Base-by-base conservation (phyloP, 2,888 invertebrate species). In the Eupithecia pulchellata region DNA sequence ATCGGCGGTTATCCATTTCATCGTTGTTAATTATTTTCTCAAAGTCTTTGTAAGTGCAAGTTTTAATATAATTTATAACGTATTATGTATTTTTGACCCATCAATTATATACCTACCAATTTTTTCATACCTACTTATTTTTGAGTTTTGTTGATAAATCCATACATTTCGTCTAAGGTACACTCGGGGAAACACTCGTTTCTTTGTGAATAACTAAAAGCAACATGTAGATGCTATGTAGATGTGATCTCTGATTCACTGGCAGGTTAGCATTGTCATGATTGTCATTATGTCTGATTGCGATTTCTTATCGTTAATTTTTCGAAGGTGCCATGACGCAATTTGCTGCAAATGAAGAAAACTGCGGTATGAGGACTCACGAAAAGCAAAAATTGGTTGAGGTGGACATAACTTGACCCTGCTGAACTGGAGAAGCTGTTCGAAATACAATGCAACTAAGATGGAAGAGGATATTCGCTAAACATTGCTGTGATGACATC, bases 261-360 rank as follows among this genome's bases (percentile, higher is more conserved):
- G 4, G 32, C 6, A 32, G 32, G 32, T 5, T 32, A 32, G 4
- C 32, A 6, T 5, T 32, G 32, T 32, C 32, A 32, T 32, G 4
- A 1, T 5, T 17, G 36, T 36, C 14, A 36, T 2, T n/a, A 13
- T 2, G 4, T 14, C 14, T 6, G 4, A 42, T 8, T n/a, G n/a
- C 47, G 20, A 52, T 52, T 52, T 25, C 13, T 13, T 25, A 52
- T 52, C 20, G 11, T 25, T 52, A 11, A 52, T 52, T 52, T 52
- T 25, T 11, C 13, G 52, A 52, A 52, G 52, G 52, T 52, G 20
- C 52, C 52, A 25, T 52, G 52, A 52, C 25, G 52, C 52, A 52
- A 25, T 20, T 52, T 4, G 4, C 52, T 52, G 25, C 52, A 4
- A 25, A 13, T 25, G 25, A 25, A 13, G 20, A 25, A 52, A 11